Evolutionary conservation across 1,140 invertebrate species (phyloP), one percentile per base, ranked within the genome.

Genomic region (Apis dorsata): DNA sequence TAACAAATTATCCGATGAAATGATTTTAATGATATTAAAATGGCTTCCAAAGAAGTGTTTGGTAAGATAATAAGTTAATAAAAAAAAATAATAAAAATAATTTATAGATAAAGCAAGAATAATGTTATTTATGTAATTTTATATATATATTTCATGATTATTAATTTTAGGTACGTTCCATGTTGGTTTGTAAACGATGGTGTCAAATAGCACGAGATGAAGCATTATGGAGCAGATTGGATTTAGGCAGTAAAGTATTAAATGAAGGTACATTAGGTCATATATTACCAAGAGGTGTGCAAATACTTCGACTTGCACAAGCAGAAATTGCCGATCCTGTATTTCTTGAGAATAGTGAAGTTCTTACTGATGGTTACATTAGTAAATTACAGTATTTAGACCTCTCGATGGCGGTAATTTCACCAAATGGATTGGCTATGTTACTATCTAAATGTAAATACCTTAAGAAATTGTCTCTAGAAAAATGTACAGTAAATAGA

Each of bases 381-480:
- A 91, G 92, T 84, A 95, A 95, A 92, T 91, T 98, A 13, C 96
- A 98, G 90, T 98, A 96, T 93, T 93, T 98, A 81, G 98, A 98
- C 93, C 93, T 98, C 5, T 97, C 97, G 90, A 97, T 98, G 96
- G 95, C 96, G 8, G 94, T 95, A 1, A 95, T 98, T 34, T 95
- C 95, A 11, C 68, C 92, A 1, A 77, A 92, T 21, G 96, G 96
- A 65, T 93, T 98, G 57, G 94, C 95, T 57, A 90, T 93, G 24
- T 90, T 98, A 12, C 93, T 98, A 21, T 92, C 91, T 1, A 94
- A 95, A 19, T 98, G 97, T 93, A 94, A 94, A 28, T 94, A 95
- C 55, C 93, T 99, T 44, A 96, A 95, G 87, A 98, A 98, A 92
- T 92, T 99, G 4, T 98, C 97, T 88, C 90, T 98, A 68, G 98